Conservation (phyloP, 2,797 vertebrate genomes). For the Karalla daura region DNA sequence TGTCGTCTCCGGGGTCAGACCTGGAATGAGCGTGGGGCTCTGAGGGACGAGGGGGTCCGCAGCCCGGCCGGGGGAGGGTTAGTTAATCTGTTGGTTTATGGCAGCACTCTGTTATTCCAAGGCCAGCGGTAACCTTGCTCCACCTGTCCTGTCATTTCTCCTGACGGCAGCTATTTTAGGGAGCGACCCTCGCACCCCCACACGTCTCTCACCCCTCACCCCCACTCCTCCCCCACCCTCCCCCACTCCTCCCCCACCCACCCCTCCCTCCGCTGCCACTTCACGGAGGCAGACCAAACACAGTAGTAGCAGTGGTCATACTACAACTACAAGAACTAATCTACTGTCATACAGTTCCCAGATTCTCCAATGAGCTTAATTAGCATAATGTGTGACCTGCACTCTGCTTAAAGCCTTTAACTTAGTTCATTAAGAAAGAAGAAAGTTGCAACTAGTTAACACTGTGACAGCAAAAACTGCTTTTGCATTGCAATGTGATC, state of each 20-base stretch:
- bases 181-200: neutral
- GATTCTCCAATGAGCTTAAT: too few species aligned
- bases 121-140: slow-evolving; percentile 68
- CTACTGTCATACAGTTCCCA: too few species aligned
- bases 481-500: too few species aligned
- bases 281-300: slow-evolving; percentile 55
- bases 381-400: too few species aligned
- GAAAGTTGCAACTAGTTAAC: too few species aligned
- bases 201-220: neutral
- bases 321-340: too few species aligned
- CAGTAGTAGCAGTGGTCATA: too few species aligned
- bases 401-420: too few species aligned
- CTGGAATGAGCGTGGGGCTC: slow-evolving; percentile 51
- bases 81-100: slow-evolving; percentile 82
- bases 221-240: neutral
- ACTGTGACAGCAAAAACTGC: too few species aligned
- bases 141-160: slow-evolving; percentile 88
- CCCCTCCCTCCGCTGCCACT: slow-evolving; percentile 49
- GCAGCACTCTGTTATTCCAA: slow-evolving; percentile 83
- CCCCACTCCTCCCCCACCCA: neutral
- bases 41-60: slow-evolving; percentile 38
- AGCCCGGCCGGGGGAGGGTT: slow-evolving; percentile 60
- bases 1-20: slow-evolving; percentile 47
- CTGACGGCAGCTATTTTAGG: slow-evolving; percentile 81
- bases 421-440: too few species aligned